Evolutionary conservation across 2,888 invertebrate species (phyloP), one percentile per base, ranked within the genome.

Genomic region (Euclidia mi): DNA sequence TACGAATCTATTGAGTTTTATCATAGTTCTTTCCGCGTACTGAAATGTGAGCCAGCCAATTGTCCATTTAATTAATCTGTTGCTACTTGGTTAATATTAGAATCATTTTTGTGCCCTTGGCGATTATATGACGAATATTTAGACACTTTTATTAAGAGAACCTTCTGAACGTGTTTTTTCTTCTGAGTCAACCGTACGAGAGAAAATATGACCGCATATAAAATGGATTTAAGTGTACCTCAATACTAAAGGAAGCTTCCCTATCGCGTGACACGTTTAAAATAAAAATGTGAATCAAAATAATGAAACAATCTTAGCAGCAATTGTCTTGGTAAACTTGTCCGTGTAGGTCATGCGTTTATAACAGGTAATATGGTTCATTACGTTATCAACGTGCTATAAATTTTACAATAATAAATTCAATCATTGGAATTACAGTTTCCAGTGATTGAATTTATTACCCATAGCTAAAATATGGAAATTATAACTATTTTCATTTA

Each of bases 381-480:
- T 77, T 77, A 78, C 62, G 68, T 71, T 75, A 73, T 75, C 74
- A 51, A 60, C 14, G 14, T 43, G 42, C 49, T 49, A 44, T 34
- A 50, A 63, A 53, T 68, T 64, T 72, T 52, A 56, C 56, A 75
- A 56, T 71, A 75, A 65, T 71, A 65, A 57, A 57, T 52, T 38
- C 40, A 71, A 70, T 70, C 57, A 53, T 37, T 20, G 45, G 40
- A 65, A 28, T 34, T 14, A 34, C 34, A 34, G 7, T 34, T 34
- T 34, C 34, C 34, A 34, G 14, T 34, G 34, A 34, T 14, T 34
- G 34, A 34, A 34, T 18, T 12, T 50, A 49, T 15, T 25, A 32
- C 59, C n/a, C 67, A 70, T 75, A 55, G 66, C 75, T 71, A 65
- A 74, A 71, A 75, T 31, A 48, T 52, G 12, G 42, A 55, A 65